Evolutionary conservation across 2,797 vertebrate species (phyloP).

Genomic region (Xerus rutilus): DNA sequence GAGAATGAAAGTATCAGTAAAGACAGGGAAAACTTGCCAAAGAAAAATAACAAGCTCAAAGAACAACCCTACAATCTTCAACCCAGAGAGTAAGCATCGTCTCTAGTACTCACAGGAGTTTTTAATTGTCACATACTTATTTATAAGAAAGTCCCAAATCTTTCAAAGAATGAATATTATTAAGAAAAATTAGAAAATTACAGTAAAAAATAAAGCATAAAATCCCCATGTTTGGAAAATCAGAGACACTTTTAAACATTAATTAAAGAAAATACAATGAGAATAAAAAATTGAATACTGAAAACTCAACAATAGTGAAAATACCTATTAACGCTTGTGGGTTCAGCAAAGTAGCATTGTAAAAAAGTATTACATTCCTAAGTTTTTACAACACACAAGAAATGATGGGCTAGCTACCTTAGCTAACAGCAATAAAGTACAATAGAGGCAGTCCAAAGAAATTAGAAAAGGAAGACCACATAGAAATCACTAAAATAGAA

Average conservation of each 20-base stretch:
- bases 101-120: neutral
- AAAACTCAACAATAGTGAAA: neutral
- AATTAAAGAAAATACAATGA: neutral
- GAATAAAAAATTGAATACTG: neutral
- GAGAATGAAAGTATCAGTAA: neutral
- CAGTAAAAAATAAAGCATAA: neutral
- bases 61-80: neutral
- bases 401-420: neutral
- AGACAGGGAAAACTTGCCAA: neutral
- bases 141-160: neutral
- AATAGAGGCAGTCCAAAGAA: neutral
- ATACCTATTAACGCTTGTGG: neutral
- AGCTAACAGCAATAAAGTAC: neutral
- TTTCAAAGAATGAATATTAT: neutral
- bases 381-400: neutral
- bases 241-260: neutral
- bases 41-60: neutral
- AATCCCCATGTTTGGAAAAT: neutral
- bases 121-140: neutral
- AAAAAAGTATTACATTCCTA: neutral
- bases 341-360: neutral
- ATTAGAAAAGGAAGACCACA: neutral
- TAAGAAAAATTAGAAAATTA: conserved; percentile 16
- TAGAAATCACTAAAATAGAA: conserved; percentile 7
- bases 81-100: neutral